Evolutionary conservation across 2,888 invertebrate genomes (phyloP), one percentile per base, ranked within the genome.

Genomic region (Aphodius granarius): DNA sequence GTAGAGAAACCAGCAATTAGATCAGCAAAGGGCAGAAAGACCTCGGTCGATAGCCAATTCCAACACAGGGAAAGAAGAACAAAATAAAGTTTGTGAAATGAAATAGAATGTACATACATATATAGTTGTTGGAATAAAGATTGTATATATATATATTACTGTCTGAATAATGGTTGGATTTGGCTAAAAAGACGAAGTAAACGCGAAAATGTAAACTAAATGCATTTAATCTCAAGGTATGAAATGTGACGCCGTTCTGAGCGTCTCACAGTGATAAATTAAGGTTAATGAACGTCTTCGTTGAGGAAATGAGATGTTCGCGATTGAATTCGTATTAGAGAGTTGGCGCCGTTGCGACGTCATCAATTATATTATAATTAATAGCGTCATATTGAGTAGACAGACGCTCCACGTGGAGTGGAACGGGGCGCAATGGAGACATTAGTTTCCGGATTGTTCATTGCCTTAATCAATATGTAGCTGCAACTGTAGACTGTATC

Each of bases 231-330:
- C 6, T 6, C 13, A 13, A 43, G 43, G 13, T 43, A 13, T 13
- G 9, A 43, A 43, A 43, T 43, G 13, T 43, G 43, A 43, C 43
- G 43, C 13, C 13, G 43, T 13, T 43, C 4, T 1, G 9, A 43
- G 43, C 43, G 13, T 6, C 43, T 9, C 2, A 2, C 9, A 70
- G 70, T 74, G 74, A 74, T 74, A 71, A 74, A 74, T 74, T 74
- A 71, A 64, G 23, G 17, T 70, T 71, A 70, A 74, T 74, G 70
- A 64, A 70, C 19, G 23, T 70, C 71, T 74, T 74, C 43, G 74
- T 71, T 71, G 74, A 71, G 74, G 70, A 74, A 74, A 74, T 74
- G 64, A 74, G 74, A 74, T 74, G 74, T 74, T 74, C 64, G 64
- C 63, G 74, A 74, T 74, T 74, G 71, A 64, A 74, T 74, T 74